Conservation (phyloP, 2,113 vertebrate species). For the Acanthisitta chloris region DNA sequence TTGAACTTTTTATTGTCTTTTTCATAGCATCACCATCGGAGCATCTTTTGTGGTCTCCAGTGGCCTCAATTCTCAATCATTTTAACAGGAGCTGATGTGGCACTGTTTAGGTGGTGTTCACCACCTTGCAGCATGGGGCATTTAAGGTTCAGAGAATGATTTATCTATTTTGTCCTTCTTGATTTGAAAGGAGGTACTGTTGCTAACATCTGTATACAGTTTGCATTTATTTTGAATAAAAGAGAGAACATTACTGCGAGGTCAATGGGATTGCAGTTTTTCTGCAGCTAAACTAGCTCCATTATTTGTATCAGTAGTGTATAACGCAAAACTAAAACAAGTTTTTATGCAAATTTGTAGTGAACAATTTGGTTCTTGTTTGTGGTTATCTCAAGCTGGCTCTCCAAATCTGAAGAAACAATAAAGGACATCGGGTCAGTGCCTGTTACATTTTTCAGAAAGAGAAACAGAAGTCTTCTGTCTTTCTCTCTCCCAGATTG, state of each 20-base stretch:
- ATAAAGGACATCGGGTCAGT: conserved; percentile 36
- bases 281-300: neutral
- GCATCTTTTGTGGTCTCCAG: neutral
- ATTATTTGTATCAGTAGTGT: conserved; percentile 39
- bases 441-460: conserved; percentile 31
- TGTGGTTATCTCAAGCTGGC: conserved; percentile 50
- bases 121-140: neutral
- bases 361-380: conserved; percentile 64
- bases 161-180: neutral
- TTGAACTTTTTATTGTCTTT: neutral
- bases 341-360: conserved; percentile 48
- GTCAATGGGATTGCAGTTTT: neutral
- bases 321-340: conserved; percentile 38
- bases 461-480: conserved; percentile 59
- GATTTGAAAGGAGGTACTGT: conserved; percentile 40
- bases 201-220: neutral
- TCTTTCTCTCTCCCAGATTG: conserved; percentile 14
- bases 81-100: neutral
- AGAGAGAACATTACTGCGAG: conserved; percentile 38
- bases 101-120: neutral
- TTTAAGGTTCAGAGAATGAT: neutral
- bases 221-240: conserved; percentile 5
- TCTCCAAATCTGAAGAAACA: conserved; percentile 24
- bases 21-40: neutral
- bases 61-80: neutral